Conservation (phyloP, 1,140 invertebrate genomes). For the Heliconius congener region DNA sequence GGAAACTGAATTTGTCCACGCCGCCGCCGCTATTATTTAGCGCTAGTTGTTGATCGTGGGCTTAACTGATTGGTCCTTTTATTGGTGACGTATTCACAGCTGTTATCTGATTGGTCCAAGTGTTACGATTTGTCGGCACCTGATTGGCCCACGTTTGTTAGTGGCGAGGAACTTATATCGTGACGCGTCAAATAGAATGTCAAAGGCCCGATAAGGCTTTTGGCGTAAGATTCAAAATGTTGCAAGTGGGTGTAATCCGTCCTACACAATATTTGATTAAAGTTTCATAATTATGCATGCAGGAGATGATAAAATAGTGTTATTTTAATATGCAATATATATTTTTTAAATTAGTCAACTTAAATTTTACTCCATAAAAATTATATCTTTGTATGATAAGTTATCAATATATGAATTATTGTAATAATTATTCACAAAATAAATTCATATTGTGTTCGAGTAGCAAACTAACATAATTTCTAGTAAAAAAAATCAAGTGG, state of each 20-base stretch:
- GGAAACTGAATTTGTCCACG: slow-evolving; percentile 73
- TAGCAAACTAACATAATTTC: too few relatives aligned
- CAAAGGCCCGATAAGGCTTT: slow-evolving; percentile 39
- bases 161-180: slow-evolving; percentile 45
- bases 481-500: too few relatives aligned
- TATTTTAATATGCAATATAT: not conserved
- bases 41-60: slow-evolving; percentile 75
- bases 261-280: slow-evolving; percentile 22
- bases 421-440: too few relatives aligned
- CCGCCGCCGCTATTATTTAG: slow-evolving; percentile 75
- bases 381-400: too few relatives aligned
- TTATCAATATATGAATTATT: too few relatives aligned
- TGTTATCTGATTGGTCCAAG: slow-evolving; percentile 57
- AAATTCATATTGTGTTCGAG: too few relatives aligned
- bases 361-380: not conserved
- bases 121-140: slow-evolving; percentile 62
- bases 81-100: slow-evolving; percentile 56
- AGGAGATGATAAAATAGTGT: not conserved
- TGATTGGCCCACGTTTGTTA: slow-evolving; percentile 77
- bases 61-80: slow-evolving; percentile 60
- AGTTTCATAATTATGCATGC: not conserved
- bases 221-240: slow-evolving; percentile 59
- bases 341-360: not conserved
- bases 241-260: slow-evolving; percentile 32
- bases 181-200: slow-evolving; percentile 34